These are phyloP conservation scores for Serranus cabrilla DNA, from an alignment of 2,797 vertebrate species.

Conservation along the genomic window DNA sequence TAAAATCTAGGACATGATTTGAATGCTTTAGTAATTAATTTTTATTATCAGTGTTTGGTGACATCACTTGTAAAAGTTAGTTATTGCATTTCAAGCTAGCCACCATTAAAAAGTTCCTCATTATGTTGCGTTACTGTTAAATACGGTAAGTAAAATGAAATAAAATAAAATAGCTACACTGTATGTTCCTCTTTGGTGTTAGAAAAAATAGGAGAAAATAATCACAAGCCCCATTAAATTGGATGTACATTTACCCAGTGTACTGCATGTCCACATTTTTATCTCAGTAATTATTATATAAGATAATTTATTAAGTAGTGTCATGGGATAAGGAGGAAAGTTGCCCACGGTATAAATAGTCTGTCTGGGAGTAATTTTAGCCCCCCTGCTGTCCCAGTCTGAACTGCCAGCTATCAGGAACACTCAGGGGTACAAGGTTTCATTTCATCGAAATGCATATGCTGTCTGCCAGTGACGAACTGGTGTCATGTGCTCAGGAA, in stretches of 20 bases:
- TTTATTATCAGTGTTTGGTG: too few relatives aligned
- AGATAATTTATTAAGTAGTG: constrained; percentile 44
- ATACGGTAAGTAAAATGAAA: too few relatives aligned
- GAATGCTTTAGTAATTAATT: background rate
- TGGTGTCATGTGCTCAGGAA: constrained; percentile 51
- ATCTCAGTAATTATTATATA: constrained; percentile 35
- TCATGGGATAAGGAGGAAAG: constrained; percentile 60
- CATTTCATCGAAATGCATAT: constrained; percentile 61
- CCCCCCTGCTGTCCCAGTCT: constrained; percentile 54
- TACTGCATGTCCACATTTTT: constrained; percentile 3
- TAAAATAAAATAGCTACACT: too few relatives aligned
- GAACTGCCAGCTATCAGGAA: constrained; percentile 67
- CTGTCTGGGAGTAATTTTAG: constrained; percentile 64
- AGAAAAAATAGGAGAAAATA: too few relatives aligned
- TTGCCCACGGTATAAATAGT: constrained; percentile 68
- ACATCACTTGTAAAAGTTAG: too few relatives aligned
- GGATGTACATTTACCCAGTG: background rate
- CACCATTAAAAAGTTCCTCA: too few relatives aligned
- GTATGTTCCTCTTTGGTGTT: too few relatives aligned
- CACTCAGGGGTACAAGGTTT: constrained; percentile 64
- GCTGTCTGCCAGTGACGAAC: constrained; percentile 42
- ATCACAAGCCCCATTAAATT: background rate
- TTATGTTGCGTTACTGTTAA: too few relatives aligned
- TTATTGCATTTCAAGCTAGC: too few relatives aligned
- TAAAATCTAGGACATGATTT: background rate